Base-by-base conservation (phyloP, 2,797 vertebrate genomes). In the Mastacembelus armatus region DNA sequence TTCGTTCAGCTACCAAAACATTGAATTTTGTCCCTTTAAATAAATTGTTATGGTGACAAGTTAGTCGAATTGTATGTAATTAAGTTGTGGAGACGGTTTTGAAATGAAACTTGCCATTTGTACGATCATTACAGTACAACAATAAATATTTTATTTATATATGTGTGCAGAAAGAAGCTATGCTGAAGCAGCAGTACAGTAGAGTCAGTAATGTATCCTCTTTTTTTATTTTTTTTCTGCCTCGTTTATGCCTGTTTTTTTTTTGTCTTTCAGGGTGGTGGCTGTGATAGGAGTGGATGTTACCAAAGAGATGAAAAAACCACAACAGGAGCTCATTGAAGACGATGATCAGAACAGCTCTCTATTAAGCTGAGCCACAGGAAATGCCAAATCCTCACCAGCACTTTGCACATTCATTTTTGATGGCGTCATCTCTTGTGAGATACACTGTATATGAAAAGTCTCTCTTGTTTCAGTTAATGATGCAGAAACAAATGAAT, bases 281-380 rank as follows among this genome's bases (percentile, higher is more conserved):
- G 36, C 57, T 29, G 0, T 87, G 24, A 59, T 85, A 0, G 86
- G 89, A 40, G 61, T 80, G 16, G 87, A 92, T 40, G 79, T 84
- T 18, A 7, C 36, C 15, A 32, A 47, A 10, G 81, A 84, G 42
- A 55, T 10, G 3, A 51, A 48, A 38, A 62, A 72, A 14, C 51
- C 57, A 6, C 91, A 91, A 7, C 76, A 78, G n/a, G 69, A 68
- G 35, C 19, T 59, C 26, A 38, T 30, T 27, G 83, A 83, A 33
- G 78, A 88, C 2, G 29, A 74, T 11, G 49, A 76, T 2, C 80
- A 89, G 8, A 64, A 62, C 50, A 39, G 0, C 3, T 60, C 70
- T 43, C 62, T 77, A 19, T 21, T 85, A 4, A 63, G 1, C 48
- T 88, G 54, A 89, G 22, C 30, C 2, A 7, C 21, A 6, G 14